phyloP scores from a whole-genome alignment of 2,888 invertebrate species.

The Temnothorax unifasciatus region DNA sequence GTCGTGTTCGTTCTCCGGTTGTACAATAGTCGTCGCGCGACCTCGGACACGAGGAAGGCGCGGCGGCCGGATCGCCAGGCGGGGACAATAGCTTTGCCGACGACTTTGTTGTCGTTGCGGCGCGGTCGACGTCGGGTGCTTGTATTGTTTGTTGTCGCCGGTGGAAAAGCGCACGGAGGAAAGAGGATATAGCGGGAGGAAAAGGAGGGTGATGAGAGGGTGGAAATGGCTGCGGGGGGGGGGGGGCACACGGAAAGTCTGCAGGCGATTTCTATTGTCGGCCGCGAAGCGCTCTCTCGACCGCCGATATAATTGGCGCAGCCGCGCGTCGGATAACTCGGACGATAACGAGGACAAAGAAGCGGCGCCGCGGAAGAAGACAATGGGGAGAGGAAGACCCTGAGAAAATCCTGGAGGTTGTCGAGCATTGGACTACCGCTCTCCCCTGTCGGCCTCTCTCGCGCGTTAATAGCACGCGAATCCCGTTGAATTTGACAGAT shows the following conservation, averaged over 20 bases:
- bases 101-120: constrained; percentile 53
- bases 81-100: constrained; percentile 68
- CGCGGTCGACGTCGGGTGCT: constrained; percentile 42
- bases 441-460: neutral
- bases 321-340: constrained; percentile 78
- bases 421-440: constrained; percentile 4
- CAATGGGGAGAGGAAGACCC: constrained; percentile 66
- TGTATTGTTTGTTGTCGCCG: constrained; percentile 71
- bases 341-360: constrained; percentile 81
- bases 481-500: constrained; percentile 39
- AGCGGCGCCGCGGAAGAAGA: constrained; percentile 71
- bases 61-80: constrained; percentile 53
- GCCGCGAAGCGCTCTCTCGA: constrained; percentile 67
- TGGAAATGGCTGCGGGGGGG: constrained; percentile 32
- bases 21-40: constrained; percentile 53
- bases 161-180: constrained; percentile 57
- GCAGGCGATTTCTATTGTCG: constrained; percentile 82
- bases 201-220: neutral
- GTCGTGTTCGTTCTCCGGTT: constrained; percentile 28
- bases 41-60: constrained; percentile 48
- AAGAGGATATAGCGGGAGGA: constrained; percentile 19
- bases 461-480: constrained; percentile 47
- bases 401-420: constrained; percentile 51
- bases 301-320: constrained; percentile 80
- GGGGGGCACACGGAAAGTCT: constrained; percentile 68